Conservation (phyloP, 2,797 vertebrate species). For the Phrynocephalus forsythii region DNA sequence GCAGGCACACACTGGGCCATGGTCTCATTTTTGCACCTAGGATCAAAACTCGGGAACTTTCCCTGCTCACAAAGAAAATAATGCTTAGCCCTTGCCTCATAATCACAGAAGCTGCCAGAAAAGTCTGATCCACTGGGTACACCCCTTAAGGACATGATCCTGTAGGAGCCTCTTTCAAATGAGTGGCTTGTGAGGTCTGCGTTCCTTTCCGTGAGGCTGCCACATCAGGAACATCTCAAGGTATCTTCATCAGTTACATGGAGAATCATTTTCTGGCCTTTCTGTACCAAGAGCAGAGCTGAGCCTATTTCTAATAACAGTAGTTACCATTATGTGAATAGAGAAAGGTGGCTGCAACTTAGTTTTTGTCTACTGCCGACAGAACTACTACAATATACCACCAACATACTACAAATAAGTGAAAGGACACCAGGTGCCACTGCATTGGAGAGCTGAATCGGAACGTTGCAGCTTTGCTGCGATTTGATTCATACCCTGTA, state of each 20-base stretch:
- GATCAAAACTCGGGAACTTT: neutral
- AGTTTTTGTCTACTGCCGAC: neutral
- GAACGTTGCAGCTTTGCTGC: too few species aligned
- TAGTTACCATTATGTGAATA: neutral
- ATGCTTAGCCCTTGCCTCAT: neutral
- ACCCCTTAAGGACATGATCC: neutral
- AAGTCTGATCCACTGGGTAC: neutral
- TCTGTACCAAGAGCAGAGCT: neutral
- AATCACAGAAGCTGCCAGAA: neutral
- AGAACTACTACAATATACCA: neutral
- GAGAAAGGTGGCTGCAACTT: neutral
- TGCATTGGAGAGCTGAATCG: too few species aligned
- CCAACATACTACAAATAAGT: neutral
- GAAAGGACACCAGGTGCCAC: constrained; percentile 7
- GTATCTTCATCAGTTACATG: neutral
- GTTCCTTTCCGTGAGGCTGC: neutral
- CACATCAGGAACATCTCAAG: too few species aligned
- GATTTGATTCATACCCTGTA: too few species aligned
- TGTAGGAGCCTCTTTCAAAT: neutral
- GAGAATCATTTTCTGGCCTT: neutral
- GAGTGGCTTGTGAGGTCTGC: too few species aligned
- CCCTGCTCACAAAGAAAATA: neutral
- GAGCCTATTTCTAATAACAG: neutral
- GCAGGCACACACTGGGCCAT: constrained; percentile 25
- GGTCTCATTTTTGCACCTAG: neutral